Conservation (phyloP, 35 echinoderm and acorn worm genomes). For the Ophiothrix spiculata region DNA sequence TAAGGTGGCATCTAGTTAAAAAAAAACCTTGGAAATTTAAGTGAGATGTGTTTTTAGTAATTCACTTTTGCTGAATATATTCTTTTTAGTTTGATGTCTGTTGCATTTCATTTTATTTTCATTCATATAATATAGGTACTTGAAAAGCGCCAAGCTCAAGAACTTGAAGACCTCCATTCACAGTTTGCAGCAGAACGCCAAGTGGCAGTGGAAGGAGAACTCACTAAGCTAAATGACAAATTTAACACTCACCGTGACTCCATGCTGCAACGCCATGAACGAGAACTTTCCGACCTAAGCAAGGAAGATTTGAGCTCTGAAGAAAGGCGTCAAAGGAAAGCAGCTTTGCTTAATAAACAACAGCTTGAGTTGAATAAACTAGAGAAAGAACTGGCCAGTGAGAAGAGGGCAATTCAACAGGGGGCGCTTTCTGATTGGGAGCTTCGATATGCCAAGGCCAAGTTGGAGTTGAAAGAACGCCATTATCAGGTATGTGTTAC, state of each 20-base stretch:
- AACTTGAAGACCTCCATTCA: slow-evolving; percentile 64
- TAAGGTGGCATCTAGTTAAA: too few relatives aligned
- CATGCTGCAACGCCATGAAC: slow-evolving; percentile 76
- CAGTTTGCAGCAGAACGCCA: slow-evolving; percentile 91
- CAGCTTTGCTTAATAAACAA: slow-evolving; percentile 74
- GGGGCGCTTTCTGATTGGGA: slow-evolving; percentile 89
- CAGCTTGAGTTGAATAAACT: slow-evolving; percentile 84
- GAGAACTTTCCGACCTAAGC: slow-evolving; percentile 77
- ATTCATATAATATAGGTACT: slow-evolving; percentile 53
- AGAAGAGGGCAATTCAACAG: slow-evolving; percentile 78
- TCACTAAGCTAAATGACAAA: slow-evolving; percentile 83
- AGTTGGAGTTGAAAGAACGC: slow-evolving; percentile 81
- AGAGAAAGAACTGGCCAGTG: slow-evolving; percentile 68
- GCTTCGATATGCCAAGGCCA: slow-evolving; percentile 79
- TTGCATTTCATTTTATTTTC: neutral
- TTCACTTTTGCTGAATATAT: too few relatives aligned
- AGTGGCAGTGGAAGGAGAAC: slow-evolving; percentile 77
- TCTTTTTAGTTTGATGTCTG: too few relatives aligned
- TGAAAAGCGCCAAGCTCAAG: slow-evolving; percentile 87
- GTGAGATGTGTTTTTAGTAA: too few relatives aligned
- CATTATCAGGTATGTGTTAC: slow-evolving; percentile 77
- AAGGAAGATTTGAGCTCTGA: slow-evolving; percentile 73
- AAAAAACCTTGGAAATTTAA: too few relatives aligned
- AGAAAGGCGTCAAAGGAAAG: slow-evolving; percentile 64
- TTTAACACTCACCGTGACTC: slow-evolving; percentile 65